Evolutionary conservation across 2,888 invertebrate genomes (phyloP).

Genomic region (Colostygia pectinataria): DNA sequence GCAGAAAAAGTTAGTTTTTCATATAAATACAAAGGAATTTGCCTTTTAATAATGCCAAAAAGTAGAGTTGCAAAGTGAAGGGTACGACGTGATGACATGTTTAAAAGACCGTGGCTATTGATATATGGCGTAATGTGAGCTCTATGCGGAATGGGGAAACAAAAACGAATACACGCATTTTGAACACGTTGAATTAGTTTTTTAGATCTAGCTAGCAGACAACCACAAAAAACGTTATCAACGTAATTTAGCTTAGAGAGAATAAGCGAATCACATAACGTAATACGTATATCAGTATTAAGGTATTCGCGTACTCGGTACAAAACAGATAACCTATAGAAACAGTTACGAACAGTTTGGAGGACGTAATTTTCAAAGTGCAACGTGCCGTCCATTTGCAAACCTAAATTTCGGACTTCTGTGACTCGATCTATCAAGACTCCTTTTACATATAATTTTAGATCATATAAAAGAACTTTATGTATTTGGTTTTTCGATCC

Average conservation of each 20-base stretch:
- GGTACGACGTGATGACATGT: conserved; percentile 7
- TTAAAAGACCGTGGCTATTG: neutral
- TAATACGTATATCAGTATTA: neutral
- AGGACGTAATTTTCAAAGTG: conserved; percentile 17
- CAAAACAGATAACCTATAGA: conserved; percentile 12
- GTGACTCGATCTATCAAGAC: conserved; percentile 7
- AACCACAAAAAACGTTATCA: conserved; percentile 16
- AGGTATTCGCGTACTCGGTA: conserved; percentile 13
- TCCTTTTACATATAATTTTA: neutral
- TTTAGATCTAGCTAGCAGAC: conserved; percentile 3
- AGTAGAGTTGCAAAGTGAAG: neutral
- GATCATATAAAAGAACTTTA: neutral
- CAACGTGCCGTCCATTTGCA: conserved; percentile 7
- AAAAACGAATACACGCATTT: conserved; percentile 20
- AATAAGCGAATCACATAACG: conserved; percentile 17
- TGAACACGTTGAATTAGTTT: conserved; percentile 12
- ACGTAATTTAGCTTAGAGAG: conserved; percentile 17
- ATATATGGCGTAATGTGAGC: neutral
- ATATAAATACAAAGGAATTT: too few relatives aligned
- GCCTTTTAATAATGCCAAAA: neutral
- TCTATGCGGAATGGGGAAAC: conserved; percentile 8
- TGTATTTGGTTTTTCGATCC: conserved; percentile 9
- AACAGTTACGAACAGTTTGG: conserved; percentile 9
- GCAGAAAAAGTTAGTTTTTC: too few relatives aligned
- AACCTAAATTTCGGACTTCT: conserved; percentile 11